Percentiles rank a stretch among this genome's conserved stretches.
Conservation (phyloP, 2,888 invertebrate species). For the Hypercompe scribonia region DNA sequence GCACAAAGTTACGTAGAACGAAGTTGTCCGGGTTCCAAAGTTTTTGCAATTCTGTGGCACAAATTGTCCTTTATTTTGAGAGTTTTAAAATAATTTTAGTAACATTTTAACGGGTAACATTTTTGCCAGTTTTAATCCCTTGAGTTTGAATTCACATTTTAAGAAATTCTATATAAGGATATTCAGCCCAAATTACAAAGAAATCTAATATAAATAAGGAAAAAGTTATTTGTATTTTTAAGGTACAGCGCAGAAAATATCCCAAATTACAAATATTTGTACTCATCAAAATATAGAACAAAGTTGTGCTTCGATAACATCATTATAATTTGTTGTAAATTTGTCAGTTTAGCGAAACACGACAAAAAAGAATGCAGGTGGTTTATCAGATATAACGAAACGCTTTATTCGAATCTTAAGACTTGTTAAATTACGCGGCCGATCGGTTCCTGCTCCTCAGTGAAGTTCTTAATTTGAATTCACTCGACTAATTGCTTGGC, state of each 20-base stretch:
- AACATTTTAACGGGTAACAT: not conserved
- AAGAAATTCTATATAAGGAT: slow-evolving; percentile 21
- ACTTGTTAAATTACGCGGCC: slow-evolving; percentile 60
- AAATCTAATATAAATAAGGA: slow-evolving; percentile 30
- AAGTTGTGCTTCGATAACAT: slow-evolving; percentile 35
- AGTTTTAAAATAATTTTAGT: not conserved
- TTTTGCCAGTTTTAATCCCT: not conserved
- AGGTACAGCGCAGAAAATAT: slow-evolving; percentile 37
- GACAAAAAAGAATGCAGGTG: slow-evolving; percentile 30
- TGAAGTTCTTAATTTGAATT: slow-evolving; percentile 63
- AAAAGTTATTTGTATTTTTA: slow-evolving; percentile 45
- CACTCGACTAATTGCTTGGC: slow-evolving; percentile 59
- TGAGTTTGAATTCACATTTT: slow-evolving; percentile 5
- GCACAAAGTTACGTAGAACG: not conserved
- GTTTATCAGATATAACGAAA: slow-evolving; percentile 33
- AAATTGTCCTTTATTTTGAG: not conserved
- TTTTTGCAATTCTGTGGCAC: not conserved
- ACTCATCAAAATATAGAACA: slow-evolving; percentile 41
- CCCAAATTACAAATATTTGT: slow-evolving; percentile 38
- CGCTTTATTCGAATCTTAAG: slow-evolving; percentile 53
- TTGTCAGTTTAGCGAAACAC: slow-evolving; percentile 40
- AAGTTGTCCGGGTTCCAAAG: not conserved
- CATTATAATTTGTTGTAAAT: slow-evolving; percentile 36
- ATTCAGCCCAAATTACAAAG: slow-evolving; percentile 19
- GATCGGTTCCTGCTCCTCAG: slow-evolving; percentile 55